Evolutionary conservation across 2,888 invertebrate genomes (phyloP).

Genomic region (Arrhopalites spinosus): DNA sequence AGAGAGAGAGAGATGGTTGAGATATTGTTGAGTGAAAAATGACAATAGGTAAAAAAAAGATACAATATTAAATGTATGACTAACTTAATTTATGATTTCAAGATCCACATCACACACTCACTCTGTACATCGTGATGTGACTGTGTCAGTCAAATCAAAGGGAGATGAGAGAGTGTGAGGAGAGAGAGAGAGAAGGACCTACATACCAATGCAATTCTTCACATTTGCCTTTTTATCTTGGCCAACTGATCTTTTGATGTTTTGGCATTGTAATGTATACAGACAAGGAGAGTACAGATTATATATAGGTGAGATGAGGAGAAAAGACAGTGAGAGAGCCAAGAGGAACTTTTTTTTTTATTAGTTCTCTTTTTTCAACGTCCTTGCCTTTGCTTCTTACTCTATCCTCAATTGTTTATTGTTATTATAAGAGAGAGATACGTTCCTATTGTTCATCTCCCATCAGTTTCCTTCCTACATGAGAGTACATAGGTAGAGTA

Average conservation of each 20-base stretch:
- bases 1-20: too few relatives aligned
- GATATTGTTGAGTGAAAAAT: too few relatives aligned
- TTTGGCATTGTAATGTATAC: background rate
- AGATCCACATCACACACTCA: too few relatives aligned
- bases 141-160: too few relatives aligned
- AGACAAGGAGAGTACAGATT: background rate
- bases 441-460: background rate
- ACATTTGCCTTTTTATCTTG: background rate
- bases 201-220: background rate
- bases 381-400: background rate
- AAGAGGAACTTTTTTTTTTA: background rate
- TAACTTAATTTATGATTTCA: too few relatives aligned
- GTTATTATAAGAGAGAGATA: background rate
- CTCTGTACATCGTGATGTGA: too few relatives aligned
- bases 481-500: background rate
- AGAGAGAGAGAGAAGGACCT: background rate
- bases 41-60: too few relatives aligned
- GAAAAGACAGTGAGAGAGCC: background rate
- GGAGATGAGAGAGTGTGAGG: too few relatives aligned
- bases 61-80: too few relatives aligned
- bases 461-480: background rate
- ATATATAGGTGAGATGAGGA: background rate
- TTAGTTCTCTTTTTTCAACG: too few relatives aligned
- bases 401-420: background rate
- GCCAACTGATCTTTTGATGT: background rate